Evolutionary conservation across 2,888 invertebrate species (phyloP).

Genomic region (Protula sp.): DNA sequence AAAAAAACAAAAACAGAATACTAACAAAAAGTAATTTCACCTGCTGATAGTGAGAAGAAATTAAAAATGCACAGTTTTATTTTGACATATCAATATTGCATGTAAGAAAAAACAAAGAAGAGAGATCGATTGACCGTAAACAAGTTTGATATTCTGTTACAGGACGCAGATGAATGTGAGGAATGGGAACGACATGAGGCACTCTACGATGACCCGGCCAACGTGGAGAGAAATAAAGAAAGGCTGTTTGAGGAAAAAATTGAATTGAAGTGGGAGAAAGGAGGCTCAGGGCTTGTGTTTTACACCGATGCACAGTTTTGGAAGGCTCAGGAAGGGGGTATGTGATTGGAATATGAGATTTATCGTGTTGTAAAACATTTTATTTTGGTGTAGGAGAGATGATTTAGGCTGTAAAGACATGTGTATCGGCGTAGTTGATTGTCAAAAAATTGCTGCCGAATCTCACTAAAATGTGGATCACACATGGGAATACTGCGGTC

Average conservation of each 20-base stretch:
- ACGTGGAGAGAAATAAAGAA: conserved; percentile 56
- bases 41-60: too few relatives aligned
- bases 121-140: too few relatives aligned
- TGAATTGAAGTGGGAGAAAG: conserved; percentile 60
- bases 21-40: too few relatives aligned
- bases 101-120: too few relatives aligned
- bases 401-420: too few relatives aligned
- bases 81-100: too few relatives aligned
- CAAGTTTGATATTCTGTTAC: conserved; percentile 6
- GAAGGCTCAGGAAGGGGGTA: conserved; percentile 55
- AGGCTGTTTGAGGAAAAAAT: conserved; percentile 54
- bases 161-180: conserved; percentile 56
- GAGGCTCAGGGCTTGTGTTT: conserved; percentile 60
- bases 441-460: not conserved
- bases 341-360: not conserved
- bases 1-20: too few relatives aligned
- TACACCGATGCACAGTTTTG: conserved; percentile 60
- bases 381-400: too few relatives aligned
- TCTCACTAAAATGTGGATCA: not conserved
- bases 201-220: conserved; percentile 57
- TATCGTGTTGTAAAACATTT: too few relatives aligned
- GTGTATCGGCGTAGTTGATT: not conserved
- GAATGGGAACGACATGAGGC: conserved; percentile 60
- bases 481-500: too few relatives aligned
- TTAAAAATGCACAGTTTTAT: too few relatives aligned